These are phyloP conservation scores for Tympanuchus pallidicinctus DNA, from an alignment of 2,113 vertebrate genomes.

Conservation along the genomic window DNA sequence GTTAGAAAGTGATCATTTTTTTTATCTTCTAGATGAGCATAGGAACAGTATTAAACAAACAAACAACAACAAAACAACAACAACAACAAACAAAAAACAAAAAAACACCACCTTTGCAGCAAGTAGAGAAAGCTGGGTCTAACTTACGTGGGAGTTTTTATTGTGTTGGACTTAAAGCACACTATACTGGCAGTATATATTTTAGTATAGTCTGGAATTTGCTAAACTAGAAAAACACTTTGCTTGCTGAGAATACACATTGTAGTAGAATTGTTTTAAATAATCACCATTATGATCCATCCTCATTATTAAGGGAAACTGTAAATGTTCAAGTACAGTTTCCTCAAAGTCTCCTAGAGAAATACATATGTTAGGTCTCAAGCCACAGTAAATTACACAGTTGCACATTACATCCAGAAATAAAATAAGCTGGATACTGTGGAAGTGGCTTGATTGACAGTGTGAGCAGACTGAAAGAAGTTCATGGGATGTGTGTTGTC, in stretches of 20 bases:
- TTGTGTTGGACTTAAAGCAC: neutral
- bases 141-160: neutral
- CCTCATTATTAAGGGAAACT: neutral
- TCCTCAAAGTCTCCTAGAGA: neutral
- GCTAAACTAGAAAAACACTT: neutral
- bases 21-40: constrained; percentile 2
- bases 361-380: neutral
- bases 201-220: neutral
- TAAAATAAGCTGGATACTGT: neutral
- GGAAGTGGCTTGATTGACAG: neutral
- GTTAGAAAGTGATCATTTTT: neutral
- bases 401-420: neutral
- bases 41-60: neutral
- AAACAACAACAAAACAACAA: neutral
- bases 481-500: neutral
- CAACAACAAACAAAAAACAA: no score
- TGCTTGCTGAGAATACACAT: neutral
- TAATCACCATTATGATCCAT: neutral
- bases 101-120: accelerated
- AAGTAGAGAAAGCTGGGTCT: neutral
- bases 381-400: neutral
- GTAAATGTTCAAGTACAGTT: neutral
- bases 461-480: neutral
- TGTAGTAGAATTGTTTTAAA: neutral
- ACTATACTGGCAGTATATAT: neutral